Percentiles rank a stretch among this genome's conserved stretches.
These are phyloP conservation scores for Spodoptera litura DNA, from an alignment of 1,140 invertebrate genomes.

Conservation along the genomic window DNA sequence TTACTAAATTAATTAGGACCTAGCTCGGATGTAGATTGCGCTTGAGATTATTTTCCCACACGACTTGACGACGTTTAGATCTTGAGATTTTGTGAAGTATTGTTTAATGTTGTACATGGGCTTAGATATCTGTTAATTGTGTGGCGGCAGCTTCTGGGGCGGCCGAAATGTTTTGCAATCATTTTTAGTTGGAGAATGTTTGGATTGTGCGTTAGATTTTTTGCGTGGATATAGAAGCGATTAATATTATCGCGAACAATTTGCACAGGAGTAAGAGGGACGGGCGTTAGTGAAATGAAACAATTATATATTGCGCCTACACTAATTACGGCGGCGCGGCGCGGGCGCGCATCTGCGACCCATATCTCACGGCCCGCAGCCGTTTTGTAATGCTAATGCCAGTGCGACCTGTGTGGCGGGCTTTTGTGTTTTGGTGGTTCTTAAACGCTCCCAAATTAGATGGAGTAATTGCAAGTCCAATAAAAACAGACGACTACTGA, in stretches of 20 bases:
- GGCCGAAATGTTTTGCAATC: background rate
- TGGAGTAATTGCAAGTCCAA: conserved; percentile 32
- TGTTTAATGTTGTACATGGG: conserved; percentile 59
- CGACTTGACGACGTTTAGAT: conserved; percentile 74
- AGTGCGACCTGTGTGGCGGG: conserved; percentile 50
- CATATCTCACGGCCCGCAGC: conserved; percentile 68
- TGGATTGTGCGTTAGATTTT: conserved; percentile 26
- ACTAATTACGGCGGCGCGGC: conserved; percentile 62
- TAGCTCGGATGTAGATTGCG: conserved; percentile 82
- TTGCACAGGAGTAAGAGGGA: conserved; percentile 7
- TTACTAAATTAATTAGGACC: conserved; percentile 86
- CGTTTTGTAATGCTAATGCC: conserved; percentile 70
- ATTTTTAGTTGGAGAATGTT: background rate
- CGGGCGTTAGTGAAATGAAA: conserved; percentile 62
- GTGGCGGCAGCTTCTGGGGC: conserved; percentile 19
- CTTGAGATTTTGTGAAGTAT: conserved; percentile 73
- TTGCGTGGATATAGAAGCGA: background rate
- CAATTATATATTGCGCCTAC: conserved; percentile 71
- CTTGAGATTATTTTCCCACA: conserved; percentile 84
- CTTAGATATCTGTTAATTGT: conserved; percentile 43
- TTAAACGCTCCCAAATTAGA: conserved; percentile 47
- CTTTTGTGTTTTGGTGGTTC: conserved; percentile 58
- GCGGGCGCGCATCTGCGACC: conserved; percentile 67
- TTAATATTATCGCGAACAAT: conserved; percentile 35
- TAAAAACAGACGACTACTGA: conserved; percentile 13